Conservation (phyloP, 53 echinoderm and acorn worm genomes). For the Temnopleurus reevesii region DNA sequence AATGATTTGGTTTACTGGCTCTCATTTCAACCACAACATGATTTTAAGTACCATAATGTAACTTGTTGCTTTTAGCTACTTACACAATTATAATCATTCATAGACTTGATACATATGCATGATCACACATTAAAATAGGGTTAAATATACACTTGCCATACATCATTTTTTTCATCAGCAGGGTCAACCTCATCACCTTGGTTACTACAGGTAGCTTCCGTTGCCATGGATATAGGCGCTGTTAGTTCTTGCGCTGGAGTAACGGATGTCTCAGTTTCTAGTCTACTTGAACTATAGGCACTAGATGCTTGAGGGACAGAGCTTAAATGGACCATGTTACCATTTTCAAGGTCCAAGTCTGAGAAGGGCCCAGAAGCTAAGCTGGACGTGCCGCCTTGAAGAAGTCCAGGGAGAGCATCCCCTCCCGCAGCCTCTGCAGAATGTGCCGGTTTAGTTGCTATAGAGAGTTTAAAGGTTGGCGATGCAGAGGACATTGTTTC, state of each 20-base stretch:
- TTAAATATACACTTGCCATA: slow-evolving; percentile 56
- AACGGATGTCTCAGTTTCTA: background rate
- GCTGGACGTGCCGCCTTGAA: background rate
- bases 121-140: no score
- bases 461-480: slow-evolving; percentile 7
- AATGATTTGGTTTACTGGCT: no score
- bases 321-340: slow-evolving; percentile 52
- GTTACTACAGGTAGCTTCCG: background rate
- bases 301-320: background rate
- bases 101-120: no score
- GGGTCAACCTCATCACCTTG: slow-evolving; percentile 16
- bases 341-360: slow-evolving; percentile 41
- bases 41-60: no score
- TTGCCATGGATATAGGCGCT: background rate
- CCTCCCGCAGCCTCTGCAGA: background rate
- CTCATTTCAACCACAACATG: no score
- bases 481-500: slow-evolving; percentile 5
- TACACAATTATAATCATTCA: no score
- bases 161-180: slow-evolving; percentile 43
- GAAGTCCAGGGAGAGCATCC: background rate
- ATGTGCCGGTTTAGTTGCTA: slow-evolving; percentile 38
- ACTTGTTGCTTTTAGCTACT: no score
- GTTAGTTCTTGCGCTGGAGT: background rate
- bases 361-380: background rate
- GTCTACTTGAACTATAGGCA: slow-evolving; percentile 1